These are phyloP conservation scores for Trochalopteron elliotii DNA, from an alignment of 2,113 vertebrate species.

Conservation along the genomic window DNA sequence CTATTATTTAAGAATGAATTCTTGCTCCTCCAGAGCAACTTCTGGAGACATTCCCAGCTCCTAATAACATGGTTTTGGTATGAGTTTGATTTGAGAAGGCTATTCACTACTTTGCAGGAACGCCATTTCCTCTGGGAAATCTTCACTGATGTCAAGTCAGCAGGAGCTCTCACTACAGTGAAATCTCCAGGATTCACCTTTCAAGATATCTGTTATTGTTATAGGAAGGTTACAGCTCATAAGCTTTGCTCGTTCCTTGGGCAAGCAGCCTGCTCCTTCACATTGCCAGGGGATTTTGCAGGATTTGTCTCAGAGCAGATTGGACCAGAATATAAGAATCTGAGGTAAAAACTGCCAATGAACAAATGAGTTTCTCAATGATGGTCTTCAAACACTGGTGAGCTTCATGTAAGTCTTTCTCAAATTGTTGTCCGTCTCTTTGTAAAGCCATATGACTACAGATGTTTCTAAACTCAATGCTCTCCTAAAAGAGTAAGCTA, in stretches of 20 bases:
- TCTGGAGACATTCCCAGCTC: slow-evolving; percentile 1
- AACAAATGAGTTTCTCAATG: slow-evolving; percentile 56
- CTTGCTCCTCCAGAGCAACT: background rate
- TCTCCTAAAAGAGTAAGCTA: slow-evolving; percentile 53
- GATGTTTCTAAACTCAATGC: slow-evolving; percentile 70
- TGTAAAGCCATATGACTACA: slow-evolving; percentile 59
- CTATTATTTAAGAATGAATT: background rate
- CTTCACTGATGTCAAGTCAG: slow-evolving; percentile 1
- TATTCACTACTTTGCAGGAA: background rate
- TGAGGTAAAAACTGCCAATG: slow-evolving; percentile 38
- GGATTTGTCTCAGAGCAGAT: slow-evolving; percentile 58
- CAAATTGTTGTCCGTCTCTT: slow-evolving; percentile 49
- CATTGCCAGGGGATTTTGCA: slow-evolving; percentile 58
- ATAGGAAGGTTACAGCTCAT: background rate
- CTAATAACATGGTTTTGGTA: background rate
- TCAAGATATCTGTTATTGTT: slow-evolving; percentile 10
- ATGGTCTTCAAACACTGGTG: slow-evolving; percentile 65
- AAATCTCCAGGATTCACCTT: slow-evolving; percentile 27
- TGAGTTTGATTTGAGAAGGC: background rate
- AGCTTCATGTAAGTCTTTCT: slow-evolving; percentile 58
- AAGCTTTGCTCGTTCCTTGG: background rate
- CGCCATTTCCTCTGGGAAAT: background rate
- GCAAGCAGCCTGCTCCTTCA: background rate
- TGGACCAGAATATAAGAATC: background rate
- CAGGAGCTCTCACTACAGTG: background rate